Conservation (phyloP, 2,888 invertebrate genomes). For the Chaitophorus viminalis region DNA sequence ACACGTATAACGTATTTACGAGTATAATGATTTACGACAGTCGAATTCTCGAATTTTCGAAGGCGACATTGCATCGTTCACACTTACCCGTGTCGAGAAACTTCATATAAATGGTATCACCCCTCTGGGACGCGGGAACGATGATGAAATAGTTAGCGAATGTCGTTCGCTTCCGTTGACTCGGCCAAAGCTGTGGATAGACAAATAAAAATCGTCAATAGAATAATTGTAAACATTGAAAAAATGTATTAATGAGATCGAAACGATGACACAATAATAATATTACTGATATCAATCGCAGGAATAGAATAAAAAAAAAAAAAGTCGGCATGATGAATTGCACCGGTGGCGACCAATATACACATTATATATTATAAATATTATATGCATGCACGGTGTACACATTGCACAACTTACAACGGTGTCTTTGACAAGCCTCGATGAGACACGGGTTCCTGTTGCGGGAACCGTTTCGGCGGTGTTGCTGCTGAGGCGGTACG, state of each 20-base stretch:
- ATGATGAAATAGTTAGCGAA: slow-evolving; percentile 60
- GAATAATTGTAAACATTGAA: background rate
- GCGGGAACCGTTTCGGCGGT: slow-evolving; percentile 46
- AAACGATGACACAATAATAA: background rate
- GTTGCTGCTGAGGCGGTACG: background rate
- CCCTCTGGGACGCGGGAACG: slow-evolving; percentile 78
- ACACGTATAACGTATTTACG: background rate
- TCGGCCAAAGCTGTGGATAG: slow-evolving; percentile 53
- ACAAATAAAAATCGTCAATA: background rate
- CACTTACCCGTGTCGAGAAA: slow-evolving; percentile 77
- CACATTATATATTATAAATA: too few species aligned
- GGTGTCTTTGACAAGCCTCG: slow-evolving; percentile 52
- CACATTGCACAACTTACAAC: slow-evolving; percentile 28
- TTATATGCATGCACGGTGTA: too few species aligned
- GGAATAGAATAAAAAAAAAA: background rate
- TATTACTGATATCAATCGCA: background rate
- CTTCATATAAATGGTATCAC: slow-evolving; percentile 96
- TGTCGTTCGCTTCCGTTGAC: slow-evolving; percentile 55
- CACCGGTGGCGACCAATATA: background rate
- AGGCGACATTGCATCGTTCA: too few species aligned
- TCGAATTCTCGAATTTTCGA: too few species aligned
- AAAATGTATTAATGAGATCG: background rate
- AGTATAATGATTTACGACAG: too few species aligned
- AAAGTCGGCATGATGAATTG: background rate
- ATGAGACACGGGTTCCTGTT: background rate